These are phyloP conservation scores for Acleris emargana DNA, from an alignment of 2,888 invertebrate species.

Conservation along the genomic window DNA sequence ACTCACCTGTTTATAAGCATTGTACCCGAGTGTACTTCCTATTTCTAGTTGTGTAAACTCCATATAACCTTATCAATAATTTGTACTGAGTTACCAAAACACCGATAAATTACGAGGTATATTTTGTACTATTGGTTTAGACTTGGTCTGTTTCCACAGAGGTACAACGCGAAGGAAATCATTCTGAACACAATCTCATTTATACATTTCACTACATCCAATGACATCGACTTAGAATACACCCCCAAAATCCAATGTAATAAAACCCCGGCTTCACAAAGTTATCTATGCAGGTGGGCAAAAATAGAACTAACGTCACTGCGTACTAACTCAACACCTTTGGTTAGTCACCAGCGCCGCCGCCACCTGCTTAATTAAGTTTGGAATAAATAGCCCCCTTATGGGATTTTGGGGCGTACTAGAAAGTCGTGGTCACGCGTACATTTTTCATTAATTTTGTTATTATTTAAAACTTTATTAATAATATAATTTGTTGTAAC, in stretches of 20 bases:
- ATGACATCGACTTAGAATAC: slow-evolving; percentile 52
- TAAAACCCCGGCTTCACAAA: slow-evolving; percentile 54
- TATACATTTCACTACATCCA: slow-evolving; percentile 76
- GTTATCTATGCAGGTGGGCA: slow-evolving; percentile 6
- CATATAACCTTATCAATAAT: slow-evolving; percentile 75
- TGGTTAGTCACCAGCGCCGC: slow-evolving; percentile 2
- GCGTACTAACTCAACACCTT: slow-evolving; percentile 9
- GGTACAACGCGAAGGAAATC: slow-evolving; percentile 70
- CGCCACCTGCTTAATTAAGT: slow-evolving; percentile 42
- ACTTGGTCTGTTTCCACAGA: slow-evolving; percentile 59
- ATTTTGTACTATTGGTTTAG: slow-evolving; percentile 70
- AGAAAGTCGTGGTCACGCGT: slow-evolving; percentile 66
- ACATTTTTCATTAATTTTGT: slow-evolving; percentile 79
- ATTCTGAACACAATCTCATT: slow-evolving; percentile 69
- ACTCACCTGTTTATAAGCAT: slow-evolving; percentile 61
- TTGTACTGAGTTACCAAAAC: slow-evolving; percentile 77
- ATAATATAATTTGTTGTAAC: slow-evolving; percentile 82
- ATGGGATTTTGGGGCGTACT: slow-evolving; percentile 54
- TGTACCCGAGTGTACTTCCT: slow-evolving; percentile 69
- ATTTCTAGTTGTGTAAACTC: slow-evolving; percentile 47
- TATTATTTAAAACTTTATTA: slow-evolving; percentile 80
- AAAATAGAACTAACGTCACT: not conserved
- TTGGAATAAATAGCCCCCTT: slow-evolving; percentile 61
- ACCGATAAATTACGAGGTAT: slow-evolving; percentile 68
- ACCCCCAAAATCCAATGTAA: slow-evolving; percentile 59